Conservation (phyloP, 1,140 invertebrate genomes). For the Phocides pigmalion region DNA sequence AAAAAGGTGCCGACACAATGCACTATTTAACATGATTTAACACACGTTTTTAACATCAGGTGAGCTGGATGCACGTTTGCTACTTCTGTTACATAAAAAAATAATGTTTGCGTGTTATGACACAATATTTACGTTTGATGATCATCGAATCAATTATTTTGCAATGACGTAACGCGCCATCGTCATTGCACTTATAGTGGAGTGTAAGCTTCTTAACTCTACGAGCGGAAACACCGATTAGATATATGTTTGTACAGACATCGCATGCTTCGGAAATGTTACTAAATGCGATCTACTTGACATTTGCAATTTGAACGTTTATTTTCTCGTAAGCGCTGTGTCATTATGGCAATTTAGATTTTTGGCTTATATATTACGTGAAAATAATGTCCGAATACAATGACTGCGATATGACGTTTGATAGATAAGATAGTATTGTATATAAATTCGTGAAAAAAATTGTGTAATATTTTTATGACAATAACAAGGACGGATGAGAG, state of each 20-base stretch:
- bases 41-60: too few species aligned
- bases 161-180: neutral
- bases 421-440: too few species aligned
- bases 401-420: neutral
- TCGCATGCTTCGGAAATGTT: neutral
- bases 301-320: neutral
- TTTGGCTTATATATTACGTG: neutral
- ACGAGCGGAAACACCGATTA: neutral
- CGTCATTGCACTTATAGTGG: neutral
- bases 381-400: too few species aligned
- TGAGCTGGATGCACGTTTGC: too few species aligned
- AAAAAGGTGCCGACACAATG: too few species aligned
- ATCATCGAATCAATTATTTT: neutral
- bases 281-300: neutral
- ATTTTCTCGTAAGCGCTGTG: neutral
- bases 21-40: too few species aligned
- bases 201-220: neutral
- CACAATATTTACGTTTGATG: neutral
- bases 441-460: too few species aligned
- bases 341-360: constrained; percentile 1
- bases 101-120: constrained; percentile 15
- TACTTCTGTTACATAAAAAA: too few species aligned
- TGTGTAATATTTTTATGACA: too few species aligned
- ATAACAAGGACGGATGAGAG: too few species aligned
- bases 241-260: constrained; percentile 3